A percentile compares a stretch with the other conserved stretches of the same genome.
phyloP scores from a whole-genome alignment of 2,797 vertebrate genomes.

The Tenualosa thibaudeaui region DNA sequence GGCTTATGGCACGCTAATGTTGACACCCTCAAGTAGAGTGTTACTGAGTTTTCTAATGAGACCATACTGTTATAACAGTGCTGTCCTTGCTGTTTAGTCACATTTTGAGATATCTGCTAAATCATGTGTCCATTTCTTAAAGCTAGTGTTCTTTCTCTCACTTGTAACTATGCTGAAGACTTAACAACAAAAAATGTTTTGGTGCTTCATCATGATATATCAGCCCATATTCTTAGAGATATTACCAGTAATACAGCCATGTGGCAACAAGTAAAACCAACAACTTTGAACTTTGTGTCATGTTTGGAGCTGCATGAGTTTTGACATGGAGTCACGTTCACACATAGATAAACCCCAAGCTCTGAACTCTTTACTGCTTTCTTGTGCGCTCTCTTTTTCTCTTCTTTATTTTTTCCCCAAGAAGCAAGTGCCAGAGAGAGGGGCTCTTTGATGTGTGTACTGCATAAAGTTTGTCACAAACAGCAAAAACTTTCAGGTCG shows the following conservation, averaged over 20 bases:
- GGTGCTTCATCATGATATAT: background rate
- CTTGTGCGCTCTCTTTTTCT: background rate
- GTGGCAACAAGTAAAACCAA: background rate
- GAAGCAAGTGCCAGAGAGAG: background rate
- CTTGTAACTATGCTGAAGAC: too few species aligned
- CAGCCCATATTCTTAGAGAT: too few species aligned
- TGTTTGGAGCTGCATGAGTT: background rate
- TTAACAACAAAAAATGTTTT: background rate
- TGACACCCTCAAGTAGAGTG: too few species aligned
- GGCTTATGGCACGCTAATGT: too few species aligned
- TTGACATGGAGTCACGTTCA: background rate
- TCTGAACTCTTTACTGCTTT: background rate
- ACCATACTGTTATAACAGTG: too few species aligned
- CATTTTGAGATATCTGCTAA: too few species aligned
- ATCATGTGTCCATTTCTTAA: too few species aligned
- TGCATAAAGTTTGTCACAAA: background rate
- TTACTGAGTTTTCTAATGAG: too few species aligned
- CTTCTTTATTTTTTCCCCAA: background rate
- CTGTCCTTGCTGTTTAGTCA: too few species aligned
- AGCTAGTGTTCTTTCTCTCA: too few species aligned
- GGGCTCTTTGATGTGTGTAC: conserved; percentile 7
- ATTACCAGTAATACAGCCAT: background rate
- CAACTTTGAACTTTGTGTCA: background rate
- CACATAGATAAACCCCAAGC: background rate
- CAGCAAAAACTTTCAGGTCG: background rate